phyloP scores from a whole-genome alignment of 2,888 invertebrate species.

The Synergus gifuensis region DNA sequence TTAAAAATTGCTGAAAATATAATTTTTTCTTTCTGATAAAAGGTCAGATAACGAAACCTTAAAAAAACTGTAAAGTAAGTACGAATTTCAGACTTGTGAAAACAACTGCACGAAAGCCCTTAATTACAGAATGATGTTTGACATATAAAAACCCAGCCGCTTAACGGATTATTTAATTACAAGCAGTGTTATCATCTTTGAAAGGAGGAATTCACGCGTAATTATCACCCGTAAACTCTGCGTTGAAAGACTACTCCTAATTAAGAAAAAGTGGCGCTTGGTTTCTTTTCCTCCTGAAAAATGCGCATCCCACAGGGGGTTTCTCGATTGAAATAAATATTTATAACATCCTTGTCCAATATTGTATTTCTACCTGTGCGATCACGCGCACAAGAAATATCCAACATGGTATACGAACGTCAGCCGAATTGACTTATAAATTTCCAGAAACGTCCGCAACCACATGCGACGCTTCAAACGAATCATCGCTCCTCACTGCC shows the following conservation, averaged over 20 bases:
- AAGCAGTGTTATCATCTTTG: slow-evolving; percentile 1
- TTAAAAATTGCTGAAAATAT: too few relatives aligned
- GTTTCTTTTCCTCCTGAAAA: neutral
- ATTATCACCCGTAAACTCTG: slow-evolving; percentile 34
- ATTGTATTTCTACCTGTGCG: neutral
- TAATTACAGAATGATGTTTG: slow-evolving; percentile 26
- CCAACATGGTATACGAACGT: slow-evolving; percentile 16
- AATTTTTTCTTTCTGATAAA: too few relatives aligned
- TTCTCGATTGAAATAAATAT: slow-evolving; percentile 33
- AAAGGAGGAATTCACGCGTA: slow-evolving; percentile 37
- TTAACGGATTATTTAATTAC: slow-evolving; percentile 41
- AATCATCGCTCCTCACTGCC: slow-evolving; percentile 19
- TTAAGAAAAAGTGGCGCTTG: slow-evolving; percentile 37
- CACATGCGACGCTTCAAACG: slow-evolving; percentile 1
- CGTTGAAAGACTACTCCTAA: slow-evolving; percentile 32
- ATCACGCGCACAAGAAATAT: neutral
- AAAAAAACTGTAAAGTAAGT: neutral
- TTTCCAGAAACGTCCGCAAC: slow-evolving; percentile 25
- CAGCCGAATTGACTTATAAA: slow-evolving; percentile 38
- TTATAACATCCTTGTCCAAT: slow-evolving; percentile 20
- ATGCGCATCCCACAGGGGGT: neutral
- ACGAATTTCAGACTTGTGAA: neutral
- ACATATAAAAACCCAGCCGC: slow-evolving; percentile 19
- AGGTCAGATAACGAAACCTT: neutral
- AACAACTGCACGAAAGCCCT: slow-evolving; percentile 15